These are phyloP conservation scores for Cheilosia soror DNA, from an alignment of 2,888 invertebrate genomes.

Conservation along the genomic window DNA sequence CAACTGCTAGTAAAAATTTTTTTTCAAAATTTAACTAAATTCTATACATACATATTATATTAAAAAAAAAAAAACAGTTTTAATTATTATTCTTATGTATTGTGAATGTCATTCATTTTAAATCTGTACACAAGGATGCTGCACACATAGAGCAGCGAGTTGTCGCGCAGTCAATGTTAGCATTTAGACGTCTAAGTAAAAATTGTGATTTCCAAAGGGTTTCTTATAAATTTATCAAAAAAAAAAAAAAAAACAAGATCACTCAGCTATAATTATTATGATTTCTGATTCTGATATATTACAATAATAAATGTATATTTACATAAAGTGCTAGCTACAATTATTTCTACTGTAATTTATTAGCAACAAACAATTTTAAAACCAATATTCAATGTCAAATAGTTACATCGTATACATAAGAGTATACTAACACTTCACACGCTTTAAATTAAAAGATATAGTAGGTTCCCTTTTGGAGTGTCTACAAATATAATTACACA, in stretches of 20 bases:
- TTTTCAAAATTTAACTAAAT: neutral
- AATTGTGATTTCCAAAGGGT: constrained; percentile 73
- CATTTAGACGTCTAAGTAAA: constrained; percentile 41
- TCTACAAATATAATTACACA: neutral
- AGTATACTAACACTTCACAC: neutral
- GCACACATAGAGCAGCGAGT: neutral
- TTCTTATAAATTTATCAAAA: constrained; percentile 65
- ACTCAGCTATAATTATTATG: constrained; percentile 19
- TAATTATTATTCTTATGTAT: neutral
- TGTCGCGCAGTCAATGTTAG: neutral
- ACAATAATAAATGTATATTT: constrained; percentile 38
- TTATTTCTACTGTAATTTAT: constrained; percentile 8
- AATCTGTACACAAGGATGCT: neutral
- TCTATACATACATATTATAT: neutral
- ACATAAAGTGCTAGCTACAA: neutral
- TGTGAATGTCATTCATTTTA: neutral
- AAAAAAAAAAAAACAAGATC: constrained; percentile 35
- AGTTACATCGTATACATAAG: neutral
- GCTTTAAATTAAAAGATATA: neutral
- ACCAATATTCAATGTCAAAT: constrained; percentile 1
- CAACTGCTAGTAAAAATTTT: constrained; percentile 5
- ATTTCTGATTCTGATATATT: constrained; percentile 24
- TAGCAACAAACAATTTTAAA: neutral
- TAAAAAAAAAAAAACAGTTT: neutral
- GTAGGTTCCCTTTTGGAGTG: neutral